Evolutionary conservation across 1,140 invertebrate species (phyloP).

Genomic region (Dreissena rostriformis): DNA sequence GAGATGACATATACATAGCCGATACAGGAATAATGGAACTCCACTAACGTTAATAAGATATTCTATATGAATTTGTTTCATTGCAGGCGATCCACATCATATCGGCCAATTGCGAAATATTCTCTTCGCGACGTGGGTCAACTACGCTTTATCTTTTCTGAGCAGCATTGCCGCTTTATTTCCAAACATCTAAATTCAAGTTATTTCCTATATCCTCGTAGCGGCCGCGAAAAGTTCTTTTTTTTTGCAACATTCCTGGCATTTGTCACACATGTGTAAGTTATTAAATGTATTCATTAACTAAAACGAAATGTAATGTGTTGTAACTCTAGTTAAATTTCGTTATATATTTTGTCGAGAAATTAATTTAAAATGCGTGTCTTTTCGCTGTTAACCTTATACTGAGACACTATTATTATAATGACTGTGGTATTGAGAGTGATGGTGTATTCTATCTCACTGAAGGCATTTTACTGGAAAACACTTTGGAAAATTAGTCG

Average conservation of each 20-base stretch:
- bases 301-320: no score
- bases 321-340: no score
- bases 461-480: conserved; percentile 45
- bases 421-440: background rate
- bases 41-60: no score
- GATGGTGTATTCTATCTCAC: background rate
- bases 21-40: no score
- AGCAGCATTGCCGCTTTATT: conserved; percentile 31
- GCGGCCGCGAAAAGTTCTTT: conserved; percentile 32
- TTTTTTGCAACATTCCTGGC: conserved; percentile 35
- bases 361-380: no score
- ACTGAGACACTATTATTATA: background rate
- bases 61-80: no score
- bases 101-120: conserved; percentile 37
- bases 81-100: conserved; percentile 9
- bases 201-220: conserved; percentile 29
- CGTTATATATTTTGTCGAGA: no score
- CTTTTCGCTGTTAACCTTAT: no score
- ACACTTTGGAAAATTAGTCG: conserved; percentile 43
- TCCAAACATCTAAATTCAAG: conserved; percentile 20
- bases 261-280: conserved; percentile 51
- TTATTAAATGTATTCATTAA: no score
- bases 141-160: conserved; percentile 5
- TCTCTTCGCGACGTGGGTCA: conserved; percentile 9
- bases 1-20: no score